Evolutionary conservation across 2,797 vertebrate species (phyloP), one percentile per base, ranked within the genome.

Genomic region (Triplophysa bombifrons): DNA sequence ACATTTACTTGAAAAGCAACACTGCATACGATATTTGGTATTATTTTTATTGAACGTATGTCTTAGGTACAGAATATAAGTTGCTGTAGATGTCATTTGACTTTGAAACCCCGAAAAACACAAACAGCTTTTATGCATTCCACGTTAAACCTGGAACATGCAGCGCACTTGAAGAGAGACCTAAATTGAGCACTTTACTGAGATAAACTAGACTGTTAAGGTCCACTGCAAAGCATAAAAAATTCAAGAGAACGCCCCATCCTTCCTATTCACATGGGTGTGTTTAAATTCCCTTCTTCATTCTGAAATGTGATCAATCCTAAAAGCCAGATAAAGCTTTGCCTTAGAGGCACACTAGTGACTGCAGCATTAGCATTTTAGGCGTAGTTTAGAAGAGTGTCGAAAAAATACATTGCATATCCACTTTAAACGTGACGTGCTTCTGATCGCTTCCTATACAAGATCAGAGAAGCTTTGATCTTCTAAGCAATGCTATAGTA

Each of bases 261-360:
- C 77, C 60, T 56, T 72, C 11, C 38, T 76, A 34, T 67, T 72
- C 78, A 80, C 53, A 76, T 25, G 74, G 56, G 82, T 83, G 63
- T 55, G 60, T 80, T 80, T 80, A 83, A 76, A 53, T 69, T 79
- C n/a, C 65, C 58, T 56, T 72, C 34, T 60, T 67, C 38, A 55
- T 10, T 72, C 56, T 72, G 73, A 68, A 70, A 53, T 56, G 68
- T 80, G 76, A 83, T 83, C 78, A 72, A 61, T 67, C 77, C 78
- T 75, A 63, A 56, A 71, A 72, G 74, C 78, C 22, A 46, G 78
- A 83, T 58, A 66, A 76, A 79, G 58, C 56, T 38, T 72, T 38
- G 70, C 65, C 27, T 63, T 50, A 69, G 53, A 70, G 61, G 76
- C 75, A 55, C 66, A 79, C 55, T 58, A 50, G 76, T 2, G 50